Evolutionary conservation across 2,113 vertebrate genomes (phyloP), one percentile per base, ranked within the genome.

Genomic region (Eretmochelys imbricata): DNA sequence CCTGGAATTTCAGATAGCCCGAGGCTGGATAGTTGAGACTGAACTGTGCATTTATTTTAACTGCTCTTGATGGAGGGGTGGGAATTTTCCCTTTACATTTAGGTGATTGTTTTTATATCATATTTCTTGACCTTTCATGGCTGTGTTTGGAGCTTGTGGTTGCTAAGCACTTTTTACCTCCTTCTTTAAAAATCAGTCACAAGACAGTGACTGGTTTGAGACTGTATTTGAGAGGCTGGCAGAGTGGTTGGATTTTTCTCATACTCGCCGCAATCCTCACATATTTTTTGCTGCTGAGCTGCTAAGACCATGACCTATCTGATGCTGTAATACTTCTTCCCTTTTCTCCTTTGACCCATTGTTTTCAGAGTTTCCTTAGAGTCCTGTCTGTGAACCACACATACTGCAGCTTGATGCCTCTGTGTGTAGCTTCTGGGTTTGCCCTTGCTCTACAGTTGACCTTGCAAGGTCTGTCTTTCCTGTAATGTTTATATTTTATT

Each of bases 61-160:
- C 62, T 50, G 38, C 4, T 88, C 95, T 94, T 96, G 90, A 93
- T 93, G 94, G 59, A 88, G 88, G 82, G 25, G 5, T 80, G 75
- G 80, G 87, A 95, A 85, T 92, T 96, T 96, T 93, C 94, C 93
- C 96, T 96, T 96, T 96, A 89, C 81, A 35, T 94, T 95, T 94
- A 95, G 80, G 93, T 95, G 87, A 97, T 96, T 96, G 94, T 97
- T 97, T 96, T 95, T 94, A 94, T 93, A n/a, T 78, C 55, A 8
- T 89, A 57, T 96, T 96, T 93, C 95, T 91, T 97, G 97, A 97
- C 95, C 93, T 97, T 97, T 96, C 72, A 80, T 48, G 81, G 38
- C 82, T 81, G 48, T 93, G 84, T 94, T 95, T 95, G 82, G 78
- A 90, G 90, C 65, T 92, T 51, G 51, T 86, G 82, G 92, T 96